phyloP scores from a whole-genome alignment of 2,113 vertebrate species.

The Prolemur simus region DNA sequence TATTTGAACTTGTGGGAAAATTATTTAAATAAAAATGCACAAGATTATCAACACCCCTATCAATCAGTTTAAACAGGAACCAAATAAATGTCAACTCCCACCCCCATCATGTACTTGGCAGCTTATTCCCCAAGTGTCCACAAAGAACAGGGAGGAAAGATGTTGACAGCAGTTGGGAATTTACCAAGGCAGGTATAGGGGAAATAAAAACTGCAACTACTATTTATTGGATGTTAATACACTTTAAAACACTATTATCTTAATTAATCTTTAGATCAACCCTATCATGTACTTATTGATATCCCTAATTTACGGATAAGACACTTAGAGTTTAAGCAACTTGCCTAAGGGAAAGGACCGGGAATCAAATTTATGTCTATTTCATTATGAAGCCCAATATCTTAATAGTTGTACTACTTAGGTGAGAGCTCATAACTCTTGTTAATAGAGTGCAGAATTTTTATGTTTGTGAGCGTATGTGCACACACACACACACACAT shows the following conservation, averaged over 20 bases:
- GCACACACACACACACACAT: background rate
- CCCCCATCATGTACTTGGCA: background rate
- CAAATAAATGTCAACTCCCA: conserved; percentile 67
- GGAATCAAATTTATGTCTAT: background rate
- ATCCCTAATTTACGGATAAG: background rate
- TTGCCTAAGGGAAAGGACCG: background rate
- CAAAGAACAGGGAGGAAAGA: background rate
- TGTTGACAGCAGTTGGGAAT: background rate
- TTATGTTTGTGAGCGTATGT: background rate
- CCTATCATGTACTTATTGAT: background rate
- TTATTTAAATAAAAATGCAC: conserved; percentile 74
- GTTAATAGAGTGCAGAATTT: background rate
- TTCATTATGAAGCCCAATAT: background rate
- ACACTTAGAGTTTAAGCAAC: background rate
- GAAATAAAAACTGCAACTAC: background rate
- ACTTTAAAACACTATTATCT: background rate
- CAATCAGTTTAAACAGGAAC: conserved; percentile 74
- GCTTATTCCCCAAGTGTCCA: background rate
- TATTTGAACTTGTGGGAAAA: conserved; percentile 78
- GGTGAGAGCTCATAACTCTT: background rate
- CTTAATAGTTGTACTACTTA: background rate
- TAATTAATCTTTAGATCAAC: background rate
- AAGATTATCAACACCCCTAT: conserved; percentile 56
- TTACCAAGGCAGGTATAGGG: background rate
- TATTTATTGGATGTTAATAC: background rate